phyloP scores from a whole-genome alignment of 1,140 invertebrate genomes.

The Sitophilus oryzae region DNA sequence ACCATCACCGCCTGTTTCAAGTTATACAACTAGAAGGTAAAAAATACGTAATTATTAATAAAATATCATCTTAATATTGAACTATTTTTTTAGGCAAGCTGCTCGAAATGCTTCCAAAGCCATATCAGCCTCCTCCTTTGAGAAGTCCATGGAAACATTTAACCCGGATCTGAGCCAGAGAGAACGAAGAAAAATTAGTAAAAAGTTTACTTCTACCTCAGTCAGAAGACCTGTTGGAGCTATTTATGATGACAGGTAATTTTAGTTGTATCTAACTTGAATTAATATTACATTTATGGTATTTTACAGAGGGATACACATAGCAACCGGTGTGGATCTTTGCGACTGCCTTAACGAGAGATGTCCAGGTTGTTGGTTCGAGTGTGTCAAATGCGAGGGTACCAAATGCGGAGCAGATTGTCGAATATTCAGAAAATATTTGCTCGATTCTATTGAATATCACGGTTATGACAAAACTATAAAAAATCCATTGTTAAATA shows the following conservation, averaged over 20 bases:
- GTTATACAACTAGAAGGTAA: conserved; percentile 18
- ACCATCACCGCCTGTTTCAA: background rate
- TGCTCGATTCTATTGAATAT: conserved; percentile 40
- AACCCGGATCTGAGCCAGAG: conserved; percentile 39
- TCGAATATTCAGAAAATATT: conserved; percentile 38
- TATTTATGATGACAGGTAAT: conserved; percentile 35
- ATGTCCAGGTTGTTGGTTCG: conserved; percentile 75
- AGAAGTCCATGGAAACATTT: conserved; percentile 39
- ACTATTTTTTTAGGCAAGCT: conserved; percentile 16
- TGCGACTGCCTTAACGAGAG: conserved; percentile 69
- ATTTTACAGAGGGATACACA: conserved; percentile 31
- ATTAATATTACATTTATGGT: background rate
- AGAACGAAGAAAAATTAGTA: conserved; percentile 37
- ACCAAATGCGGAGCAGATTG: conserved; percentile 41
- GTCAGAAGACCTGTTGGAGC: conserved; percentile 32
- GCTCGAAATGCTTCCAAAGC: conserved; percentile 27
- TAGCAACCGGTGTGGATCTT: conserved; percentile 56
- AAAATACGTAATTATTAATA: conserved; percentile 5
- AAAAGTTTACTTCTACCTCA: conserved; percentile 32
- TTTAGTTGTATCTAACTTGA: background rate
- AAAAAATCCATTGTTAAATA: conserved; percentile 35
- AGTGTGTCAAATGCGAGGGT: conserved; percentile 62
- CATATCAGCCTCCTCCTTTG: conserved; percentile 22
- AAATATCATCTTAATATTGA: background rate
- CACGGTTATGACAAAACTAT: conserved; percentile 39